phyloP scores from a whole-genome alignment of 2,888 invertebrate species.

The Colostygia pectinataria region DNA sequence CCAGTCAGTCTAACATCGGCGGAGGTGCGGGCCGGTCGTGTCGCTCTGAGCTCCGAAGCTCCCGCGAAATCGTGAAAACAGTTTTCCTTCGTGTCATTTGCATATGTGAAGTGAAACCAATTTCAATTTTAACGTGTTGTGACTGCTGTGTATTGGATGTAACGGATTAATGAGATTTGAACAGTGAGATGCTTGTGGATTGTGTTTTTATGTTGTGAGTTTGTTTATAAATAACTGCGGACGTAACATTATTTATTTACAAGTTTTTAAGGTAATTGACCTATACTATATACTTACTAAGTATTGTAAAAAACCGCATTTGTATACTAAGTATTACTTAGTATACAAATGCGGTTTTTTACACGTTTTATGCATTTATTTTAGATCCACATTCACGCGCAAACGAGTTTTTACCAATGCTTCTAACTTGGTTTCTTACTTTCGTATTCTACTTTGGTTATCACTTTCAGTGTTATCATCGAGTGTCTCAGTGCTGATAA shows the following conservation, averaged over 20 bases:
- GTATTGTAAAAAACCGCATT: background rate
- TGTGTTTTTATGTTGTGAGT: constrained; percentile 46
- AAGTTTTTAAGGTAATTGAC: constrained; percentile 20
- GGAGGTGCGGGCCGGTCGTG: constrained; percentile 55
- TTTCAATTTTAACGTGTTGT: constrained; percentile 63
- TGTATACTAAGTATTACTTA: too few relatives aligned
- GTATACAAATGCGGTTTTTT: background rate
- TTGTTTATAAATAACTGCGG: constrained; percentile 18
- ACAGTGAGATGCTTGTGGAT: constrained; percentile 56
- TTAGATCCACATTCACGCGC: constrained; percentile 6
- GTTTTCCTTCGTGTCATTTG: constrained; percentile 70
- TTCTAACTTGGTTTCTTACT: constrained; percentile 15
- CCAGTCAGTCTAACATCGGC: constrained; percentile 67
- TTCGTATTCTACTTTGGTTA: constrained; percentile 22
- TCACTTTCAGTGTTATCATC: constrained; percentile 31
- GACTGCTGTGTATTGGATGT: constrained; percentile 50
- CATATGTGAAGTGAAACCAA: constrained; percentile 75
- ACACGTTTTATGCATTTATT: background rate
- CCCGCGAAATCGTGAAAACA: constrained; percentile 64
- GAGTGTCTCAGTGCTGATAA: constrained; percentile 51
- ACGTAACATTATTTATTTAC: constrained; percentile 12
- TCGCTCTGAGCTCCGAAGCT: constrained; percentile 31
- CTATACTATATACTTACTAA: background rate
- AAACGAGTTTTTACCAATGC: constrained; percentile 16
- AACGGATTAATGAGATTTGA: constrained; percentile 46